Evolutionary conservation across 2,888 invertebrate species (phyloP).

Genomic region (Andricus quercusramuli): DNA sequence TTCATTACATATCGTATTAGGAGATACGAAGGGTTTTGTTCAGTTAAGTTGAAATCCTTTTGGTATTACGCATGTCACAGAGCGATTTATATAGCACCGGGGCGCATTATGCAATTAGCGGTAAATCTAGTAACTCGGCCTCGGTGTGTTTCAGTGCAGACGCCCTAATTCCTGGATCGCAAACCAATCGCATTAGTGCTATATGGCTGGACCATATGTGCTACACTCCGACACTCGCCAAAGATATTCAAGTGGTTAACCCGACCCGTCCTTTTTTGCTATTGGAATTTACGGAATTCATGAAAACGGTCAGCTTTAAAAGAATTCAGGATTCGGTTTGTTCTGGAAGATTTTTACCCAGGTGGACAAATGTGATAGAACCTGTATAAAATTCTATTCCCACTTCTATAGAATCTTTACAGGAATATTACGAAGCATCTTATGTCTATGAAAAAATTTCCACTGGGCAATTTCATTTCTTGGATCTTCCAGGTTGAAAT

Average conservation of each 20-base stretch:
- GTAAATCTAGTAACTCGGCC: conserved; percentile 63
- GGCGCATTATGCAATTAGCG: conserved; percentile 65
- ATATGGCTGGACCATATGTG: conserved; percentile 42
- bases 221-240: conserved; percentile 41
- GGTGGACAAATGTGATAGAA: too few relatives aligned
- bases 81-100: conserved; percentile 57
- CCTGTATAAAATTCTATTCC: too few relatives aligned
- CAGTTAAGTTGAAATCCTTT: conserved; percentile 16
- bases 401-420: too few relatives aligned
- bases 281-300: background rate
- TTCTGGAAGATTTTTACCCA: background rate
- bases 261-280: background rate
- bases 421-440: too few relatives aligned
- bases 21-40: background rate
- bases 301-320: too few relatives aligned
- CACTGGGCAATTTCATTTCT: too few relatives aligned
- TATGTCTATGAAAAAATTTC: too few relatives aligned
- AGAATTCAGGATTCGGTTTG: too few relatives aligned
- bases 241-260: conserved; percentile 59
- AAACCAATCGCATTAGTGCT: conserved; percentile 64
- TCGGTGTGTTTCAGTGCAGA: conserved; percentile 39
- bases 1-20: background rate
- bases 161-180: conserved; percentile 60
- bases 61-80: conserved; percentile 24
- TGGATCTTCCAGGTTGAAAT: too few relatives aligned